These are phyloP conservation scores for Cordilura impudica DNA, from an alignment of 2,888 invertebrate genomes.

Conservation along the genomic window DNA sequence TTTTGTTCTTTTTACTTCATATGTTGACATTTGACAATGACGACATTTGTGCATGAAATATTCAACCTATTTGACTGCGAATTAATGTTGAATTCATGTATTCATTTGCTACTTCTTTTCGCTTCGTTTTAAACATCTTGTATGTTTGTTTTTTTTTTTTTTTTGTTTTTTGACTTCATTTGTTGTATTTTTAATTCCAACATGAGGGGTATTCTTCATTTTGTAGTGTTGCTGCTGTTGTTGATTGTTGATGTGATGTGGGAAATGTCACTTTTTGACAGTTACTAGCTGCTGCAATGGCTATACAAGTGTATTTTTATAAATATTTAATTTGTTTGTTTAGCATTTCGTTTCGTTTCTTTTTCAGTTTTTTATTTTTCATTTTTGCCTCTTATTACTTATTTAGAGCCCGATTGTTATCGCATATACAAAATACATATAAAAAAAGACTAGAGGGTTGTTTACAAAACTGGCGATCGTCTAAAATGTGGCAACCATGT, in stretches of 20 bases:
- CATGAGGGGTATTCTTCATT: conserved; percentile 51
- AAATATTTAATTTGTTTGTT: conserved; percentile 63
- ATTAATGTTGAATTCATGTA: conserved; percentile 74
- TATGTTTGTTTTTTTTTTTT: conserved; percentile 14
- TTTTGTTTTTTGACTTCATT: too few species aligned
- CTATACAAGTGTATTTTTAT: conserved; percentile 61
- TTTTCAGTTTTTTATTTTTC: background rate
- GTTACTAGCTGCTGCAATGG: conserved; percentile 64
- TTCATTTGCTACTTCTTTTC: conserved; percentile 10
- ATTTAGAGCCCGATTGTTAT: conserved; percentile 21
- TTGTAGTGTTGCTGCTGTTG: conserved; percentile 19
- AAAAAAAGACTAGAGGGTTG: conserved; percentile 22
- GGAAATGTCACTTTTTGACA: conserved; percentile 75
- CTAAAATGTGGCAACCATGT: conserved; percentile 57
- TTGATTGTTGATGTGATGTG: conserved; percentile 69
- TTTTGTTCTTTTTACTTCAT: conserved; percentile 41
- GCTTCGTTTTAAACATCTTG: conserved; percentile 30
- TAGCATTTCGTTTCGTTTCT: conserved; percentile 34
- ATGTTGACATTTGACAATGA: conserved; percentile 74
- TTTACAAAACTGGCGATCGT: conserved; percentile 28
- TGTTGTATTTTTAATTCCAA: conserved; percentile 24
- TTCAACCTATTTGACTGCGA: conserved; percentile 74
- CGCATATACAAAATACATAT: conserved; percentile 9
- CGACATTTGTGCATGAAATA: conserved; percentile 75
- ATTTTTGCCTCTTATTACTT: conserved; percentile 3